These are phyloP conservation scores for Micrasema longulum DNA, from an alignment of 1,140 invertebrate species.

Conservation along the genomic window DNA sequence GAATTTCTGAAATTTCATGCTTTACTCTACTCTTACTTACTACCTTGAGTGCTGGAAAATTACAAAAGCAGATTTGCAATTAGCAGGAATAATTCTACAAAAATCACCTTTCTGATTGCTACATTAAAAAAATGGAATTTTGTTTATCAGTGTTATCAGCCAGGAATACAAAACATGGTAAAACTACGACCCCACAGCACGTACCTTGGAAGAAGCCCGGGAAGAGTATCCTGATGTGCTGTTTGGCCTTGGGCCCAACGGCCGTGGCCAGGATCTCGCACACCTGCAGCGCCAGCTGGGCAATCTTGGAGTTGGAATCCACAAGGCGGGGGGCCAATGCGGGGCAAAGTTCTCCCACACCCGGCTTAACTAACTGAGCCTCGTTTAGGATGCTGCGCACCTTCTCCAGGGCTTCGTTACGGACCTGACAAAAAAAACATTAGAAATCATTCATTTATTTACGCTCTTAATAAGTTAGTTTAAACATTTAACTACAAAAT, in stretches of 20 bases:
- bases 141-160: no score
- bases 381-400: slow-evolving; percentile 80
- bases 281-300: slow-evolving; percentile 83
- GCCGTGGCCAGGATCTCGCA: slow-evolving; percentile 83
- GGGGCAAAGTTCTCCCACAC: slow-evolving; percentile 85
- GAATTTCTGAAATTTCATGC: no score
- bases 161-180: neutral
- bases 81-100: no score
- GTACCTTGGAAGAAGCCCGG: slow-evolving; percentile 86
- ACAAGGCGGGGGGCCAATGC: slow-evolving; percentile 80
- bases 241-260: slow-evolving; percentile 85
- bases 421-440: slow-evolving; percentile 68
- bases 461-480: no score
- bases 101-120: no score
- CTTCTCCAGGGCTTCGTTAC: slow-evolving; percentile 87
- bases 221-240: slow-evolving; percentile 83
- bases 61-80: no score
- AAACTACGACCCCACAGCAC: slow-evolving; percentile 20
- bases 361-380: slow-evolving; percentile 83
- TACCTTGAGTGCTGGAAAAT: no score
- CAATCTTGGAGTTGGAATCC: slow-evolving; percentile 93
- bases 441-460: no score
- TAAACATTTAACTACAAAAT: no score
- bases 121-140: no score
- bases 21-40: no score